These are phyloP conservation scores for Liopterus haemorrhoidalis DNA, from an alignment of 2,888 invertebrate species.

Conservation along the genomic window DNA sequence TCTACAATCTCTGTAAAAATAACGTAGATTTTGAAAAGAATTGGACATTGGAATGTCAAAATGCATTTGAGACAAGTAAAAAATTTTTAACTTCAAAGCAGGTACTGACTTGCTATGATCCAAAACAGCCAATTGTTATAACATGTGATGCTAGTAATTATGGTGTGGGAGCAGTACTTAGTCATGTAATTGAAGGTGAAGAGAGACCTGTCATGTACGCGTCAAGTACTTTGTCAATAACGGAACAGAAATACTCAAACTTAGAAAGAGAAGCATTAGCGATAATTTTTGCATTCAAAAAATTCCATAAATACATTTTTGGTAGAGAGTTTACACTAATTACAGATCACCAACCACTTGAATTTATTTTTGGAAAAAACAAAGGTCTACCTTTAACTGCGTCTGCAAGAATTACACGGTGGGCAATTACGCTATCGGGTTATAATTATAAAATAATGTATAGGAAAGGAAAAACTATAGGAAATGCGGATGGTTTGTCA, in stretches of 20 bases:
- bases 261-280: conserved; percentile 37
- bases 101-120: conserved; percentile 23
- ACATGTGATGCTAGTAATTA: conserved; percentile 31
- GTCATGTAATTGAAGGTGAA: conserved; percentile 31
- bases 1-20: conserved; percentile 24
- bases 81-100: conserved; percentile 19
- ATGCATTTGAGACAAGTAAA: conserved; percentile 26
- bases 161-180: conserved; percentile 34
- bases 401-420: conserved; percentile 23
- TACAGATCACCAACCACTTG: conserved; percentile 37
- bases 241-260: conserved; percentile 36
- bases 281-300: conserved; percentile 35
- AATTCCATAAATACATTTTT: conserved; percentile 37
- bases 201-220: conserved; percentile 35
- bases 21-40: conserved; percentile 16
- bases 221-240: conserved; percentile 31
- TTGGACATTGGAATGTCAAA: conserved; percentile 16
- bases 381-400: conserved; percentile 26
- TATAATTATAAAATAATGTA: conserved; percentile 28
- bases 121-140: conserved; percentile 27
- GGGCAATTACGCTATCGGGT: conserved; percentile 24
- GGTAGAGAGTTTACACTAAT: conserved; percentile 35
- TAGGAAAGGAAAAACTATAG: conserved; percentile 19
- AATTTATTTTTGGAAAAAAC: conserved; percentile 29
- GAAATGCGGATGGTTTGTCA: conserved; percentile 25